phyloP scores from a whole-genome alignment of 2,888 invertebrate species.

The Diplazon laetatorius region DNA sequence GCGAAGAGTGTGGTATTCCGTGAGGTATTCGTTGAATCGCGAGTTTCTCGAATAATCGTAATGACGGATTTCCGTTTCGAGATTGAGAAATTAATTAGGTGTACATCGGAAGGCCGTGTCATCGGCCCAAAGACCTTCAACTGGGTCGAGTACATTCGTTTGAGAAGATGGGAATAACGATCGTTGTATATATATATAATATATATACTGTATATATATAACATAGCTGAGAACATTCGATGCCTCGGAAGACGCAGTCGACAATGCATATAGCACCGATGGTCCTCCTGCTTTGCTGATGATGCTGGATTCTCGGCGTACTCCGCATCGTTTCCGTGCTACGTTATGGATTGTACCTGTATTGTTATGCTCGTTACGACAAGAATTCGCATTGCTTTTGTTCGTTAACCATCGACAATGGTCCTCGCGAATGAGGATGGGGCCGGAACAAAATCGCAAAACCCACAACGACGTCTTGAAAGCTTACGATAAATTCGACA shows the following conservation, averaged over 20 bases:
- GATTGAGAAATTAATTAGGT: constrained; percentile 45
- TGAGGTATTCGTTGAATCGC: no score
- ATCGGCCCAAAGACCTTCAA: constrained; percentile 65
- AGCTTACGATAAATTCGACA: neutral
- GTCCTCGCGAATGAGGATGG: neutral
- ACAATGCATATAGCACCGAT: constrained; percentile 63
- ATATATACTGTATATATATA: constrained; percentile 29
- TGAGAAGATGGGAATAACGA: constrained; percentile 60
- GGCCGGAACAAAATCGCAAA: constrained; percentile 1
- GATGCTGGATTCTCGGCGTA: constrained; percentile 34
- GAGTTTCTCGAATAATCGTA: constrained; percentile 39
- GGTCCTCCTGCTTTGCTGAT: constrained; percentile 9
- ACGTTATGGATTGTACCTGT: constrained; percentile 13
- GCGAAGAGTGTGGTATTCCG: no score
- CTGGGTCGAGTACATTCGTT: constrained; percentile 69
- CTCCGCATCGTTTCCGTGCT: constrained; percentile 28
- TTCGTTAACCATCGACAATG: constrained; percentile 35
- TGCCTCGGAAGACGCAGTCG: constrained; percentile 70
- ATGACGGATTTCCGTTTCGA: constrained; percentile 34
- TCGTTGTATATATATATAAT: neutral
- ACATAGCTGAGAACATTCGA: constrained; percentile 65
- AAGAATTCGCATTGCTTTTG: constrained; percentile 40
- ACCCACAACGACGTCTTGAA: neutral
- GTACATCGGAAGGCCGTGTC: constrained; percentile 36
- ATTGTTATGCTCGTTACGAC: constrained; percentile 40